Base-by-base conservation (phyloP, 2,888 invertebrate genomes). In the Thalpophila matura region DNA sequence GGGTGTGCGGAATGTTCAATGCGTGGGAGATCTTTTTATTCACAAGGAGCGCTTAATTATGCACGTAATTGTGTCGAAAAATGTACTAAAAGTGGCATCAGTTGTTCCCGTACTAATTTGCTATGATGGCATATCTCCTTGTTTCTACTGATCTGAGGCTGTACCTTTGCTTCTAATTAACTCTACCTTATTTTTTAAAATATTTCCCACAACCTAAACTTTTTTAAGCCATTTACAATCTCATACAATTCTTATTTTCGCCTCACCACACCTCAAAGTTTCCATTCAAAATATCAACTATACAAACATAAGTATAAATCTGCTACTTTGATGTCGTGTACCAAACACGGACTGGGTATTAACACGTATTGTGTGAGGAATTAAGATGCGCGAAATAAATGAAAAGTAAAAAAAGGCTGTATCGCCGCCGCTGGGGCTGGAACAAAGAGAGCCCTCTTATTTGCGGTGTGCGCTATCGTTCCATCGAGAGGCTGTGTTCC, bases 391-490 rank as follows among this genome's bases (percentile, higher is more conserved):
- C 80, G 81, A 83, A 86, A 86, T 83, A 85, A 89, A 83, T 77
- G 80, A 81, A 83, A 82, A 84, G 76, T 75, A 83, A 81, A 84
- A 73, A 88, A 87, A 90, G 89, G 85, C 87, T 85, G 88, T 85
- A 83, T 87, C 80, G 89, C 84, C 86, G 83, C 86, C 86, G 86
- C 83, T 74, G 84, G 86, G 85, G 87, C 72, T 83, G 71, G 83
- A 82, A 88, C 86, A 87, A 86, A 86, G 82, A 79, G 81, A 80
- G 80, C 91, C 90, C 92, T 89, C 89, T 86, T 93, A 89, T 94
- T 93, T 93, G 92, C 88, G 91, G 91, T 86, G 88, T 85, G 87
- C 86, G 88, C 91, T 90, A 90, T 91, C 90, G 88, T 85, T 85
- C 85, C 77, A 87, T 87, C 87, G 87, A 82, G 74, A 63, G 57